phyloP scores from a whole-genome alignment of 2,888 invertebrate species.

The Pherbina coryleti region DNA sequence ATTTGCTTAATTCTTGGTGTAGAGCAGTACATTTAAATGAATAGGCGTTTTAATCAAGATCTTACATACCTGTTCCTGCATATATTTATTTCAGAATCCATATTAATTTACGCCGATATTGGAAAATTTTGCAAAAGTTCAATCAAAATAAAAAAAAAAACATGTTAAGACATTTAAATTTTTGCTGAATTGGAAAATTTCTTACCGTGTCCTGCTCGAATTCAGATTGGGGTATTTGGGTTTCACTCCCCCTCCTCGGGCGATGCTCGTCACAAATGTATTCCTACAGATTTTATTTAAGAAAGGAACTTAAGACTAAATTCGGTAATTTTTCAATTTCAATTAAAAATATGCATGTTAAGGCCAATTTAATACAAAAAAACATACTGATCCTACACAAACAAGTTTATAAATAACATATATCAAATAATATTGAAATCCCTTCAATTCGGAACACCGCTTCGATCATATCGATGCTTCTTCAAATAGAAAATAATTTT shows the following conservation, averaged over 20 bases:
- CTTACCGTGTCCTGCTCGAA: constrained; percentile 70
- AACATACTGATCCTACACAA: constrained; percentile 11
- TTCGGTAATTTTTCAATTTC: background rate
- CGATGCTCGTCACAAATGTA: constrained; percentile 70
- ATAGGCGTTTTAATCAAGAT: background rate
- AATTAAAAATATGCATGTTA: background rate
- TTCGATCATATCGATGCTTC: background rate
- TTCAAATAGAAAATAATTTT: background rate
- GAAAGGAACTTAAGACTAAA: constrained; percentile 7
- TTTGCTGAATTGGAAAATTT: constrained; percentile 34
- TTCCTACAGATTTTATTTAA: constrained; percentile 58
- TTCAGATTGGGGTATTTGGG: constrained; percentile 67
- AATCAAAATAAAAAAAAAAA: background rate
- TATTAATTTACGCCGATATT: background rate
- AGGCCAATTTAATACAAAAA: constrained; percentile 17
- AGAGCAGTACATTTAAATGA: too few species aligned
- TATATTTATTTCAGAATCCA: too few species aligned
- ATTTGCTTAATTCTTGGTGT: too few species aligned
- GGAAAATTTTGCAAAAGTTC: background rate
- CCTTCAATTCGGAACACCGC: background rate
- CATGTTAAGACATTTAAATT: background rate
- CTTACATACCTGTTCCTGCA: constrained; percentile 9
- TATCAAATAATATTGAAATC: constrained; percentile 2
- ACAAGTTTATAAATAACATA: constrained; percentile 4
- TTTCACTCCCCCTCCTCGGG: constrained; percentile 69